phyloP scores from a whole-genome alignment of 2,113 vertebrate genomes.

The Xiphophorus couchianus region DNA sequence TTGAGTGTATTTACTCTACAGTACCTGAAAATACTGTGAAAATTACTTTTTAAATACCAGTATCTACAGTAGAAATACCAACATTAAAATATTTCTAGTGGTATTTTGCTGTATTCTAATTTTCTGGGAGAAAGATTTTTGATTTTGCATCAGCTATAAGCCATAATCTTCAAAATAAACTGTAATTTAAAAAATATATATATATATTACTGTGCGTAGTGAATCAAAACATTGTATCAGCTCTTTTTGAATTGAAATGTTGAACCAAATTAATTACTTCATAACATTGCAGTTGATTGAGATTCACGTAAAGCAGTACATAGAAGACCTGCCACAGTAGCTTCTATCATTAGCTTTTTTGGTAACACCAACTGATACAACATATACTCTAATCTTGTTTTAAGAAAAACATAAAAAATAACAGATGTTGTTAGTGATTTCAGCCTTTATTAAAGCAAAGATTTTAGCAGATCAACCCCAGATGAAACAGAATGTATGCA shows the following conservation, averaged over 20 bases:
- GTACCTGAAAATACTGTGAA: too few species aligned
- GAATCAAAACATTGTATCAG: not conserved
- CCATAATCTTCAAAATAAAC: not conserved
- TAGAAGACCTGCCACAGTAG: not conserved
- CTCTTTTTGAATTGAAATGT: not conserved
- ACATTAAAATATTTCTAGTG: too few species aligned
- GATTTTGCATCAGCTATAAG: not conserved
- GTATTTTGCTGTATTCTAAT: too few species aligned
- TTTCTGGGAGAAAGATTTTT: not conserved
- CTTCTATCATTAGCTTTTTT: not conserved
- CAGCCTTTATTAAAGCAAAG: conserved; percentile 5
- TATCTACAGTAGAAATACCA: too few species aligned
- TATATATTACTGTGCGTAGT: too few species aligned
- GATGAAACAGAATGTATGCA: conserved; percentile 59
- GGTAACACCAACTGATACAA: conserved; percentile 22
- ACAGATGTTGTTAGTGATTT: conserved; percentile 17
- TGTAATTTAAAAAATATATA: too few species aligned
- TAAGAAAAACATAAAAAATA: not conserved
- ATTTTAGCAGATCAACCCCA: conserved; percentile 45
- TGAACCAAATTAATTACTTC: not conserved
- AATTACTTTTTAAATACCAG: too few species aligned
- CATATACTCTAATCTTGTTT: not conserved
- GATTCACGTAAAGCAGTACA: not conserved
- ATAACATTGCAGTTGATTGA: not conserved
- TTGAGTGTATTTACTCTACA: too few species aligned